Base-by-base conservation (phyloP, 2,888 invertebrate genomes). In the Teleiodes luculella region DNA sequence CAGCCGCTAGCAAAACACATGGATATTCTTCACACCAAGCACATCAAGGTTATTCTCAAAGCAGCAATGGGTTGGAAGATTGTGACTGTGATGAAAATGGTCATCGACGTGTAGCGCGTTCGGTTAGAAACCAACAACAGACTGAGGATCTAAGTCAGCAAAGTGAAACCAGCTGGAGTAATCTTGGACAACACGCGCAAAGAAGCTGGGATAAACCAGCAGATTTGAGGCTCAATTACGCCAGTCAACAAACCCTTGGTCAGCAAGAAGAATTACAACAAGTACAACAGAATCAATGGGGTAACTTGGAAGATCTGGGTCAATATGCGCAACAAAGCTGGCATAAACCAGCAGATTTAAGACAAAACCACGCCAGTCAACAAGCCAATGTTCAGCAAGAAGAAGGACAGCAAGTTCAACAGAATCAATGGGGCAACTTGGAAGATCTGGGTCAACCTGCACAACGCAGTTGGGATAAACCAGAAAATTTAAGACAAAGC, bases 21-120 rank as follows among this genome's bases (percentile, higher is more conserved):
- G 78, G 77, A 24, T 72, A 70, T 35, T 24, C 37, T 46, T 68
- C 72, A 41, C 74, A 67, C 49, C 71, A 78, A 58, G 66, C 70
- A 14, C 72, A 76, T 35, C 75, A 73, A 58, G 56, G 67, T 52
- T 69, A 70, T 55, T 57, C 64, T 7, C 61, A 62, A 49, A 65
- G 60, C 35, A 57, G 57, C 3, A 47, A 30, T 16, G 48, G 24
- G 36, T 55, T 54, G 10, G 64, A 55, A 11, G 76, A 75, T 55
- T 65, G 67, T 54, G 66, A 76, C 55, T 86, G 83, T 61, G 82
- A 81, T 39, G 78, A 77, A 57, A 61, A 74, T 47, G 77, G 80
- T 8, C 77, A 83, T 57, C 58, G 68, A 52, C 80, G 87, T 41
- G 71, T 78, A 31, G 76, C 73, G 43, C 76, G 88, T 53, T 86